Conservation (phyloP, 2,797 vertebrate genomes). For the Myotis myotis region DNA sequence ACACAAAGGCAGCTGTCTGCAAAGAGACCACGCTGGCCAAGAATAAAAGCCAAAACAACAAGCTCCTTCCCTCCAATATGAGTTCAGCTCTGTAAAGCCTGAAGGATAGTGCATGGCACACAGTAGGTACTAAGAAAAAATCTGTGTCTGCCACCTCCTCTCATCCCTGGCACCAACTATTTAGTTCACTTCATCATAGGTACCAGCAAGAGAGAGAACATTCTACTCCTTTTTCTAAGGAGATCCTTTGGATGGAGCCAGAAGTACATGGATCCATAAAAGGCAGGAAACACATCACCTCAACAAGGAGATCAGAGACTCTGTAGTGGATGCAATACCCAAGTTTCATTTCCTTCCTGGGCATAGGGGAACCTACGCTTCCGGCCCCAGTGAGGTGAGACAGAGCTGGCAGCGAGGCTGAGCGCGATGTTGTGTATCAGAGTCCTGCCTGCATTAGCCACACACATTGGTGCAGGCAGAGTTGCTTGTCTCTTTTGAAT, state of each 20-base stretch:
- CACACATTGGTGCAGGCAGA: not conserved
- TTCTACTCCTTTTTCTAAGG: not conserved
- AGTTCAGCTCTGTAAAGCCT: not conserved
- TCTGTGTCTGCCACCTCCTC: not conserved
- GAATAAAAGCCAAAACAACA: not conserved
- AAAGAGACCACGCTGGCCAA: not conserved
- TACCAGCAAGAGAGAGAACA: not conserved
- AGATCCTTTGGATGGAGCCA: not conserved
- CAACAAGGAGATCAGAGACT: not conserved
- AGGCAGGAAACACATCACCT: not conserved
- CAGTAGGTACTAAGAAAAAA: not conserved
- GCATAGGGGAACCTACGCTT: too few species aligned
- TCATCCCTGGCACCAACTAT: not conserved
- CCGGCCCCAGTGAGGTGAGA: not conserved
- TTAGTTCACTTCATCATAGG: not conserved
- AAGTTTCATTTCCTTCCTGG: not conserved
- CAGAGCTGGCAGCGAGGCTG: too few species aligned
- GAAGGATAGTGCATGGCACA: not conserved
- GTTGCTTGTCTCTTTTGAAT: not conserved
- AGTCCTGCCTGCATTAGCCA: not conserved
- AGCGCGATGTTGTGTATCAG: not conserved
- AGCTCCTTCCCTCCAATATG: not conserved
- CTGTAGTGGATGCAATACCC: not conserved
- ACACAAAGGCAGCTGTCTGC: not conserved
- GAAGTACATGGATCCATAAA: not conserved